Conservation (phyloP, 2,888 invertebrate genomes). For the Unio delphinus region DNA sequence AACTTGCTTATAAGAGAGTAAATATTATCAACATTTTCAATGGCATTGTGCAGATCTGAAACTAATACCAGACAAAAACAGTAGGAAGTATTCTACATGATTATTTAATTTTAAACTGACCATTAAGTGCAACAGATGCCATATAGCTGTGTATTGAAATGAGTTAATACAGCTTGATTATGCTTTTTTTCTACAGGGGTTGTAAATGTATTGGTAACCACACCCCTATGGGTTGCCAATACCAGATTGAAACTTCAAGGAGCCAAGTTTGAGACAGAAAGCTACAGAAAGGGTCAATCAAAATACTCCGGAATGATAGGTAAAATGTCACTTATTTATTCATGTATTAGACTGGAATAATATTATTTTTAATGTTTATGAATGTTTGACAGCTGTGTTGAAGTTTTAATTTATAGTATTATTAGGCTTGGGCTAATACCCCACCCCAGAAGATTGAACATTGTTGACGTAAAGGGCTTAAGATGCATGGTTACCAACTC, state of each 20-base stretch:
- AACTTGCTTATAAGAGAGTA: too few relatives aligned
- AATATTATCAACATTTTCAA: too few relatives aligned
- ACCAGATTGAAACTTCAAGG: conserved; percentile 88
- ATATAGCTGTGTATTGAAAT: too few relatives aligned
- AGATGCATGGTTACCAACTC: too few relatives aligned
- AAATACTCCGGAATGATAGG: conserved; percentile 58
- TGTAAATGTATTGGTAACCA: conserved; percentile 87
- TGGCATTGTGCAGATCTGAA: too few relatives aligned
- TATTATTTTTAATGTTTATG: too few relatives aligned
- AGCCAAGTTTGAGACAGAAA: conserved; percentile 60
- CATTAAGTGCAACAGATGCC: not conserved
- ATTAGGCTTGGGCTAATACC: too few relatives aligned
- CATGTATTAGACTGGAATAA: not conserved
- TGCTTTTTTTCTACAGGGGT: conserved; percentile 72
- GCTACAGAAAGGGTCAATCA: conserved; percentile 39
- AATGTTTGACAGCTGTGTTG: too few relatives aligned
- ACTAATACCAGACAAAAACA: not conserved
- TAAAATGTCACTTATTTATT: conserved; percentile 33
- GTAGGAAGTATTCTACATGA: not conserved
- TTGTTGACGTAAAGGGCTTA: too few relatives aligned
- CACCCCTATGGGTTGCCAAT: conserved; percentile 94
- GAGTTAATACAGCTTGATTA: not conserved
- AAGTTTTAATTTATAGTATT: too few relatives aligned
- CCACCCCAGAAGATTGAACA: too few relatives aligned
- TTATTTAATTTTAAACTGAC: not conserved